Conservation (phyloP, 2,113 vertebrate genomes). For the Ciconia maguari region DNA sequence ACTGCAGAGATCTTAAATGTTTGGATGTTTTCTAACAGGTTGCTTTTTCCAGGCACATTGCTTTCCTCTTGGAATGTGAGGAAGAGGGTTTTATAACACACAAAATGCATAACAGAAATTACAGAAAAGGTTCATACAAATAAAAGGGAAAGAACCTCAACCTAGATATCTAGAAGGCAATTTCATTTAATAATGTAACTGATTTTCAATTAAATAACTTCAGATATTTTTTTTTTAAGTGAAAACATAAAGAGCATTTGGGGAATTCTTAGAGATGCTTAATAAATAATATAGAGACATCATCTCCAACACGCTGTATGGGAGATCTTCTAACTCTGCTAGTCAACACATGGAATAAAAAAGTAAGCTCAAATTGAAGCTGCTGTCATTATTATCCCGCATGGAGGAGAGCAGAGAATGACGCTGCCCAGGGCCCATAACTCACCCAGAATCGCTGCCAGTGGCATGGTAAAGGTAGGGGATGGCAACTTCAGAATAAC, state of each 20-base stretch:
- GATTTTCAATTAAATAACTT: not conserved
- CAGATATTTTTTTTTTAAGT: not conserved
- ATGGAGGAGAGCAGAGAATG: not conserved
- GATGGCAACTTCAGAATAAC: not conserved
- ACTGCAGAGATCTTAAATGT: not conserved
- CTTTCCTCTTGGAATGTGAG: not conserved
- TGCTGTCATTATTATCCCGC: not conserved
- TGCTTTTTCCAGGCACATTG: not conserved
- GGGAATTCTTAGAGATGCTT: not conserved
- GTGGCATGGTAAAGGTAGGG: not conserved
- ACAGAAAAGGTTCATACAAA: not conserved
- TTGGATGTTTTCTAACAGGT: not conserved
- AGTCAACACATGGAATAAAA: not conserved
- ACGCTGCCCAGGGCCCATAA: fast-evolving
- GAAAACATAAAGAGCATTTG: not conserved
- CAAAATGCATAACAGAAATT: not conserved
- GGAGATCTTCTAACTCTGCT: not conserved
- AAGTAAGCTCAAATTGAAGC: not conserved
- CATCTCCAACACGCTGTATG: not conserved
- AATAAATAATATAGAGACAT: not conserved
- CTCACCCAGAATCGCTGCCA: fast-evolving
- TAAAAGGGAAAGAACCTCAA: not conserved
- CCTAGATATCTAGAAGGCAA: not conserved
- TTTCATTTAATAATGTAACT: not conserved
- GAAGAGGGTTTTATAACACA: not conserved